These are phyloP conservation scores for Caiman crocodilus DNA, from an alignment of 2,797 vertebrate genomes.

Conservation along the genomic window DNA sequence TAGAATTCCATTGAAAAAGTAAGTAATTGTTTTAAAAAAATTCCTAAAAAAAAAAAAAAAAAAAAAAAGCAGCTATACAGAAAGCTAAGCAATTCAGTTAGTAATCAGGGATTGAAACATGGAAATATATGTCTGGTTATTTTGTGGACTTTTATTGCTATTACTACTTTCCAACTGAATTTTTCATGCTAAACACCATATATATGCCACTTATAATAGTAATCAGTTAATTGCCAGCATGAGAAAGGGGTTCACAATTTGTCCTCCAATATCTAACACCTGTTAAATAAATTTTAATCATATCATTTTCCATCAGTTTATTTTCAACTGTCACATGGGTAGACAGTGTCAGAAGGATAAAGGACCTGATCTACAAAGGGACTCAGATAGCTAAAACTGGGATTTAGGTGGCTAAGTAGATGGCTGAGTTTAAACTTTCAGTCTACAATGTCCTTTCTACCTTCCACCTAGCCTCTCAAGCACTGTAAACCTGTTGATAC, in stretches of 20 bases:
- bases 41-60: not conserved
- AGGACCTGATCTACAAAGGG: not conserved
- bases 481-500: not conserved
- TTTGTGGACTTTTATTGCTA: not conserved
- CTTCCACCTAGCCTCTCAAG: not conserved
- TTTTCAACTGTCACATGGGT: not conserved
- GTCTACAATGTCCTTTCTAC: not conserved
- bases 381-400: not conserved
- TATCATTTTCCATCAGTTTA: not conserved
- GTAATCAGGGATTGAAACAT: too few species aligned
- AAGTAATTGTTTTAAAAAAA: not conserved
- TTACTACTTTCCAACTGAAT: not conserved
- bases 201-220: not conserved
- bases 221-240: not conserved
- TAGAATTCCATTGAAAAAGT: not conserved
- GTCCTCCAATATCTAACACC: not conserved
- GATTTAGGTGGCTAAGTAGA: not conserved
- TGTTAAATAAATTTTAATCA: not conserved
- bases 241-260: not conserved
- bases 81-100: too few species aligned
- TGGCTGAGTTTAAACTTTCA: not conserved
- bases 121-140: not conserved
- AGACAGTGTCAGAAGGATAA: not conserved
- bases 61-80: not conserved
- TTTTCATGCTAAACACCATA: not conserved